Evolutionary conservation across 2,113 vertebrate genomes (phyloP).

Genomic region (Brachionichthys hirsutus): DNA sequence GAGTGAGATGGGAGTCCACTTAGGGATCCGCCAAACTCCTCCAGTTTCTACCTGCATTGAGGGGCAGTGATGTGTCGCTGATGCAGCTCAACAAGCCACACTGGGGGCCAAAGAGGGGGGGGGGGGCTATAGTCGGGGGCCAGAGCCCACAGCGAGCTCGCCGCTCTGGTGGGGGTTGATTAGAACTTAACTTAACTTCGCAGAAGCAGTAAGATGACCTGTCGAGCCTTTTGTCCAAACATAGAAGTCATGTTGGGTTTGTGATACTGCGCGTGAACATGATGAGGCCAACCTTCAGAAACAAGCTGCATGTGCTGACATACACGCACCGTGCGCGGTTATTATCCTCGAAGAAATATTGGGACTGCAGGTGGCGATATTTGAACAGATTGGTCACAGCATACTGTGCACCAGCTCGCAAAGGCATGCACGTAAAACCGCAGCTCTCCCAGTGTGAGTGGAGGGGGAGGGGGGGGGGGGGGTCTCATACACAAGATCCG

Average conservation of each 20-base stretch:
- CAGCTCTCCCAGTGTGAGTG: constrained; percentile 59
- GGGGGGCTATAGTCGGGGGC: constrained; percentile 48
- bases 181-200: constrained; percentile 67
- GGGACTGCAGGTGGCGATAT: no score
- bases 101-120: constrained; percentile 52
- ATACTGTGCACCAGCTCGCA: constrained; percentile 14
- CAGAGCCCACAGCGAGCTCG: constrained; percentile 24
- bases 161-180: constrained; percentile 42
- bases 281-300: no score
- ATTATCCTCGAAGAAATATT: no score
- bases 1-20: constrained; percentile 58
- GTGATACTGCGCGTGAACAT: constrained; percentile 43
- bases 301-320: no score
- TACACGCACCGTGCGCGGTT: background rate
- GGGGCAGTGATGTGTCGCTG: constrained; percentile 72
- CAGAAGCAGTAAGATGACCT: constrained; percentile 68
- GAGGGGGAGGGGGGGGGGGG: constrained; percentile 59
- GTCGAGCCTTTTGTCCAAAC: constrained; percentile 69
- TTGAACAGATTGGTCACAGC: constrained; percentile 15
- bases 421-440: constrained; percentile 59
- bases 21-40: constrained; percentile 72
- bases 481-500: constrained; percentile 70
- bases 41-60: constrained; percentile 74
- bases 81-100: constrained; percentile 67
- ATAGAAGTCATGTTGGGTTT: constrained; percentile 50